Evolutionary conservation across 2,797 vertebrate genomes (phyloP).

Genomic region (Loris lydekkerianus): DNA sequence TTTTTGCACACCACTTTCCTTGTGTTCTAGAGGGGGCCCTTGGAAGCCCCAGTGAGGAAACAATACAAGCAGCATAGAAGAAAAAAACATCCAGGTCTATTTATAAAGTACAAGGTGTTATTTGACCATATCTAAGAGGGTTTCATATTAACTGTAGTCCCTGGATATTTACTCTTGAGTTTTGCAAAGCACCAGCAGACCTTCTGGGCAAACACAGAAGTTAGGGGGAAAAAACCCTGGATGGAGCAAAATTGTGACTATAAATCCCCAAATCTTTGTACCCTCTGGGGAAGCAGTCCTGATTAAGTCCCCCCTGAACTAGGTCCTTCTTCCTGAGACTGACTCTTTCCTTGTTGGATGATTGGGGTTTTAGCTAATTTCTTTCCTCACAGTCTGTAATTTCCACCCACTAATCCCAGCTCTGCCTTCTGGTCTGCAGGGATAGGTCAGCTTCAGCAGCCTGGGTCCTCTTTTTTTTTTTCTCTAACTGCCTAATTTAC

Average conservation of each 20-base stretch:
- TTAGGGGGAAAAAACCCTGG: not conserved
- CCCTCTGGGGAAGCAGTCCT: not conserved
- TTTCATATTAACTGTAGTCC: not conserved
- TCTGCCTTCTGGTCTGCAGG: conserved; percentile 16
- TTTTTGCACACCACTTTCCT: not conserved
- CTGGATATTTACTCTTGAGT: not conserved
- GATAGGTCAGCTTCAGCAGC: not conserved
- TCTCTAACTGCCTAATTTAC: conserved; percentile 34
- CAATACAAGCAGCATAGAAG: not conserved
- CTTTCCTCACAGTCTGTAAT: not conserved
- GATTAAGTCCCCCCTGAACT: not conserved
- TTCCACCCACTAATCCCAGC: not conserved
- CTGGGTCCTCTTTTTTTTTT: not conserved
- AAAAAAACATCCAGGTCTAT: not conserved
- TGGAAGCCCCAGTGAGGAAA: not conserved
- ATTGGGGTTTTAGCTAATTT: conserved; percentile 22
- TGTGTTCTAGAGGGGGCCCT: not conserved
- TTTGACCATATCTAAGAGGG: not conserved
- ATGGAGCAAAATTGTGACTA: not conserved
- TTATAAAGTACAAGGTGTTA: not conserved
- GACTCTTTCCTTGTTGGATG: not conserved
- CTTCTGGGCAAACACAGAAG: conserved; percentile 35
- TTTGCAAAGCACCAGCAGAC: conserved; percentile 5
- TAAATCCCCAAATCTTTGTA: not conserved
- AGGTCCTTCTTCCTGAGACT: not conserved